Evolutionary conservation across 2,888 invertebrate genomes (phyloP).

Genomic region (Epinotia bilunana): DNA sequence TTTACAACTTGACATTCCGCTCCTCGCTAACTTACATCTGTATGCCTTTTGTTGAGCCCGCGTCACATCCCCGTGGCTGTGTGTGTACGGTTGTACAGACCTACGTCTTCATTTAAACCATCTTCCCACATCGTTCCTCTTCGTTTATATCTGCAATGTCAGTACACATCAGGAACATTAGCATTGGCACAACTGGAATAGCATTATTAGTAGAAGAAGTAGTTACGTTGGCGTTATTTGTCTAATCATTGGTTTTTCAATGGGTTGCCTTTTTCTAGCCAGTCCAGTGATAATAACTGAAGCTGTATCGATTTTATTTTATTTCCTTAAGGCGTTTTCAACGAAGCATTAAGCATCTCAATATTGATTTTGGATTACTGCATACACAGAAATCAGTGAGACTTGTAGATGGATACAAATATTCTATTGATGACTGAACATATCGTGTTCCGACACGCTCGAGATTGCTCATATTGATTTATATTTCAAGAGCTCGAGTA

Average conservation of each 20-base stretch:
- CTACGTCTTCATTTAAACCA: constrained; percentile 25
- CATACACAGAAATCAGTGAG: no score
- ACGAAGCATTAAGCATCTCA: no score
- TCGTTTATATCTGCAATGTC: constrained; percentile 14
- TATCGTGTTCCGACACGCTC: not conserved
- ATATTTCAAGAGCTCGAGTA: constrained; percentile 19
- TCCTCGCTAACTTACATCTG: constrained; percentile 28
- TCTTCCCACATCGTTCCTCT: not conserved
- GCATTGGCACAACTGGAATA: not conserved
- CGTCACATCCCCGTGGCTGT: constrained; percentile 1
- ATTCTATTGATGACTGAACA: no score
- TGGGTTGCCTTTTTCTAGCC: no score
- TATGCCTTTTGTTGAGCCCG: constrained; percentile 28
- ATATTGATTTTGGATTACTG: no score
- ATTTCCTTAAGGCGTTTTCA: no score
- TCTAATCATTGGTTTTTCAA: no score
- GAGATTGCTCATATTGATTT: not conserved
- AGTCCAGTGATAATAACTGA: no score
- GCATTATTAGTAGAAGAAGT: not conserved
- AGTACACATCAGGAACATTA: constrained; percentile 14
- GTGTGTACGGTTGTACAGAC: constrained; percentile 10
- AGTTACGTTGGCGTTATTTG: no score
- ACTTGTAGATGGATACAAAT: no score
- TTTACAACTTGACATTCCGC: constrained; percentile 22
- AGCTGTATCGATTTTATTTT: no score